Evolutionary conservation across 2,888 invertebrate genomes (phyloP), one percentile per base, ranked within the genome.

Genomic region (Seira sanloemensis): DNA sequence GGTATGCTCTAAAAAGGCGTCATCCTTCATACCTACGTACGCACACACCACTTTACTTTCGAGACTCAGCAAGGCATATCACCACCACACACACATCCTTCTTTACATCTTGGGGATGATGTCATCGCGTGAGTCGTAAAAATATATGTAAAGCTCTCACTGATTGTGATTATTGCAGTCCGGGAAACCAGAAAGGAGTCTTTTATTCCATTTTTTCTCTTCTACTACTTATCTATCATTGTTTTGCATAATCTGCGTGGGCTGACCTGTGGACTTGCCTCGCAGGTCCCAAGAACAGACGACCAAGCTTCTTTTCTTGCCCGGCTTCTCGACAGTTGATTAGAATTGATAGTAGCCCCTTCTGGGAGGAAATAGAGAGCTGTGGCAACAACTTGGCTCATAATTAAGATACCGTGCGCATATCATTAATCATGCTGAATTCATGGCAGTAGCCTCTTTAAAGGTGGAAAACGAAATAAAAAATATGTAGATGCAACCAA

Each of bases 1-100:
- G n/a, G n/a, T n/a, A n/a, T n/a, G n/a, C n/a, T n/a, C n/a, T n/a
- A n/a, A n/a, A 62, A 62, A 62, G 62, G 62, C 62, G 62, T 62
- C 19, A 62, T 9, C 62, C 62, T 62, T 62, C 21, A 62, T 62
- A 62, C 62, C 62, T 62, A 62, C 62, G 21, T n/a, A n/a, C n/a
- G n/a, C 21, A 62, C 62, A 23, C 62, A 62, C 21, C 62, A 62
- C 21, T 62, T 62, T 62, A 62, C n/a, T n/a, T n/a, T n/a, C n/a
- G n/a, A n/a, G n/a, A n/a, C n/a, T n/a, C n/a, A n/a, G n/a, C n/a
- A n/a, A n/a, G n/a, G n/a, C n/a, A n/a, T n/a, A n/a, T n/a, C n/a
- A n/a, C n/a, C n/a, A n/a, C n/a, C n/a, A n/a, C n/a, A n/a, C n/a
- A n/a, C n/a, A n/a, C n/a, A n/a, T n/a, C 50, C 5, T 2, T 50